Evolutionary conservation across 2,113 vertebrate genomes (phyloP), one percentile per base, ranked within the genome.

Genomic region (Trachemys scripta): DNA sequence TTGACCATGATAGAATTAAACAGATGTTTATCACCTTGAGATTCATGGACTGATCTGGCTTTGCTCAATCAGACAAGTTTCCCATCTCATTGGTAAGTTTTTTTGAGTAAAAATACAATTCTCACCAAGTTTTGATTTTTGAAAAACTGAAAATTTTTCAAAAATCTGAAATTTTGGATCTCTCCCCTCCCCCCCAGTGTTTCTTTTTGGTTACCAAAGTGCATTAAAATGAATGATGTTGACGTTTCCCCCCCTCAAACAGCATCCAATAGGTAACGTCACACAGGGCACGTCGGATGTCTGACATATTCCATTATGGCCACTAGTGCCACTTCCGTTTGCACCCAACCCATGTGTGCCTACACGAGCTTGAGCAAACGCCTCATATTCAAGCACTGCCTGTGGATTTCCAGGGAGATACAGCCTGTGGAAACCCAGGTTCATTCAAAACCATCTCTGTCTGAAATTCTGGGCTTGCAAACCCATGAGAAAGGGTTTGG

Each of bases 61-160:
- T n/a, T 69, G 8, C 35, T n/a, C 35, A n/a, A 17, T 16, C 62
- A 69, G 62, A 69, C 16, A 69, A n/a, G 62, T 17, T n/a, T 69
- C 16, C 62, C 62, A n/a, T 17, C 35, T 69, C 62, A 19, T n/a
- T n/a, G 62, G 62, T n/a, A 69, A 69, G 31, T 69, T 69, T 69
- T 17, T 31, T 31, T n/a, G 16, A n/a, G 62, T 35, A 35, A 80
- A 59, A 69, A 35, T 1, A 84, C 2, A 8, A 0, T 35, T 78
- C 56, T 27, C 45, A 31, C 56, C 69, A 47, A n/a, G 5, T 42
- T 69, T 91, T 35, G 4, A 84, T 62, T 85, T 79, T 78, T n/a
- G 1, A 38, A 38, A 0, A 10, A 7, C 0, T 6, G 3, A 27
- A n/a, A 3, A 35, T 5, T 38, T 72, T 72, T 38, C 9, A 19